A percentile compares a stretch with the other conserved stretches of the same genome.
These are phyloP conservation scores for Drosophila equinoxialis DNA, from an alignment of 1,140 invertebrate species.

Conservation along the genomic window DNA sequence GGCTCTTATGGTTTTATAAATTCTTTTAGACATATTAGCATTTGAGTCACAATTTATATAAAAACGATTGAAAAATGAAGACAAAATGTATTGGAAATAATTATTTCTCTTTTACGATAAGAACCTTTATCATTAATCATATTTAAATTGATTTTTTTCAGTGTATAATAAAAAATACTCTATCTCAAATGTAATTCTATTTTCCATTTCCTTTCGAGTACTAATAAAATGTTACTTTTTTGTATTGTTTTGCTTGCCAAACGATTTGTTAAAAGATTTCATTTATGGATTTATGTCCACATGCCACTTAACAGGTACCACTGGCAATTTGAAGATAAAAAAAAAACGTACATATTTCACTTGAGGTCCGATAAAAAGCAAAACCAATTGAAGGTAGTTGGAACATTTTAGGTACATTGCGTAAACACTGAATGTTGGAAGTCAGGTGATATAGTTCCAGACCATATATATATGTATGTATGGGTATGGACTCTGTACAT, in stretches of 20 bases:
- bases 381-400: conserved; percentile 11
- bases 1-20: no score
- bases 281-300: conserved; percentile 22
- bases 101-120: background rate
- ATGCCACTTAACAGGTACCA: conserved; percentile 21
- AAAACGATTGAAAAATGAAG: no score
- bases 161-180: background rate
- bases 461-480: background rate
- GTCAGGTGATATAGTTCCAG: conserved; percentile 8
- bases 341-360: background rate
- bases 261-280: conserved; percentile 25
- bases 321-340: conserved; percentile 16
- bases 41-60: no score
- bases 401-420: conserved; percentile 5
- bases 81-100: no score
- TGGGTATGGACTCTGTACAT: conserved; percentile 12
- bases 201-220: conserved; percentile 2
- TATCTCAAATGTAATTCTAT: background rate
- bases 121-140: background rate
- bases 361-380: conserved; percentile 8
- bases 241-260: conserved; percentile 21
- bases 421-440: conserved; percentile 5
- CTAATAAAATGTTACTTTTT: conserved; percentile 6
- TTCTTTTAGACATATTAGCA: no score
- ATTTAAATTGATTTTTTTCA: background rate